phyloP scores from a whole-genome alignment of 2,888 invertebrate genomes.

The Rotaria magnacalcarata region DNA sequence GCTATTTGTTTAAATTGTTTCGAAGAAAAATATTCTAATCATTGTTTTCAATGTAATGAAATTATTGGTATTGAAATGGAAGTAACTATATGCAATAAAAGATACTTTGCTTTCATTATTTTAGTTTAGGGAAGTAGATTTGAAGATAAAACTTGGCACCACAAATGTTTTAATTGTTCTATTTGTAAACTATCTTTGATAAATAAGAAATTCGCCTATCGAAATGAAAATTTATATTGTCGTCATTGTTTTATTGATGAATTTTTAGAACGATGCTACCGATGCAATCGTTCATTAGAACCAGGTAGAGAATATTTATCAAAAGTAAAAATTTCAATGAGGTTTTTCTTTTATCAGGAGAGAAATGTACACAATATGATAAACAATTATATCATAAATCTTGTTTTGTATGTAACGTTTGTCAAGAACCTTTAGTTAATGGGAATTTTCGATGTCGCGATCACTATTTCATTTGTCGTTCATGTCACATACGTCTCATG shows the following conservation, averaged over 20 bases:
- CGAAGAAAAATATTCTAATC: conserved; percentile 8
- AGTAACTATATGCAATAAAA: not conserved
- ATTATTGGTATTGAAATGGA: conserved; percentile 5
- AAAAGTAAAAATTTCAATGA: not conserved
- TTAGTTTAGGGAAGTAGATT: not conserved
- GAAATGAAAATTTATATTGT: conserved; percentile 28
- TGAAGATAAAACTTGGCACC: conserved; percentile 15
- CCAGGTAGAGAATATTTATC: not conserved
- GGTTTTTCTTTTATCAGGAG: not conserved
- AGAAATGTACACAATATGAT: not conserved
- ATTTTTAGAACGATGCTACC: conserved; percentile 2
- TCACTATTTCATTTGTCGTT: not conserved
- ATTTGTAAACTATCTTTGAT: not conserved
- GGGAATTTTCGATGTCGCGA: not conserved
- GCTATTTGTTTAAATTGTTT: conserved; percentile 11
- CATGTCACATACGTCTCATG: not conserved
- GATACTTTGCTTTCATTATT: not conserved
- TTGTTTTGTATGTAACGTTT: not conserved
- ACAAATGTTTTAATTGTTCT: conserved; percentile 18
- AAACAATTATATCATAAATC: not conserved
- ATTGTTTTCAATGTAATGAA: conserved; percentile 25
- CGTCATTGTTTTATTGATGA: conserved; percentile 4
- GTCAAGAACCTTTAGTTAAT: not conserved
- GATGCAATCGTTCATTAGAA: conserved; percentile 10
- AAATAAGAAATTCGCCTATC: not conserved